Evolutionary conservation across 2,888 invertebrate species (phyloP), one percentile per base, ranked within the genome.

Genomic region (Drosophila prolongata): DNA sequence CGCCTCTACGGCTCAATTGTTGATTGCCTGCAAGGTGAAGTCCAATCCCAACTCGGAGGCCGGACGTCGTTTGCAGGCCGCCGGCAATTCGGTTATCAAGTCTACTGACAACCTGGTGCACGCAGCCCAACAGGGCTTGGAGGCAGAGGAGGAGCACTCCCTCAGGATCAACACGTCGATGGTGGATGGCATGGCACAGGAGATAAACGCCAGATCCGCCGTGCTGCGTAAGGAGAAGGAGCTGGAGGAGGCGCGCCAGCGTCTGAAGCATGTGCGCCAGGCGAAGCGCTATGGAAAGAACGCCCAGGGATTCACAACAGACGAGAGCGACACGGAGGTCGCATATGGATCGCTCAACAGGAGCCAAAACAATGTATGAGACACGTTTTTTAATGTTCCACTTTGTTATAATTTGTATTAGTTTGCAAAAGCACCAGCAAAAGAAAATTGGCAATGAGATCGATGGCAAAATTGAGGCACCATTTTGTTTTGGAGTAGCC

Each of bases 21-120:
- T 99, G 57, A 98, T 99, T 49, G 99, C 99, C 0, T 99, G 99
- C 93, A 98, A 99, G 94, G 99, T 99, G 65, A 99, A 99, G 92
- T 98, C 99, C 0, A 99, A 99, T 93, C 97, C 98, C 1, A 97
- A 98, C 70, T 98, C 98, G 8, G 97, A 98, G 80, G 96, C 98
- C 8, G 99, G 98, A 54, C 95, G 97, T 49, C 95, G 99, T 11
- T 93, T 99, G 42, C 96, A 98, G 92, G 95, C 96, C 13, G 99
- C 99, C 0, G 99, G 99, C 13, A 98, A 98, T 80, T 98, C 98
- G 4, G 99, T 99, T 2, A 99, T 99, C 93, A 94, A 97, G 74
- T 99, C 99, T 3, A 99, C 99, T 0, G 99, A 99, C 92, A 98
- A 98, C 93, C 93, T 99, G 87, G 99, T 99, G 19, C 94, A 96